phyloP scores from a whole-genome alignment of 2,888 invertebrate genomes.

The Xanthorhoe designata region DNA sequence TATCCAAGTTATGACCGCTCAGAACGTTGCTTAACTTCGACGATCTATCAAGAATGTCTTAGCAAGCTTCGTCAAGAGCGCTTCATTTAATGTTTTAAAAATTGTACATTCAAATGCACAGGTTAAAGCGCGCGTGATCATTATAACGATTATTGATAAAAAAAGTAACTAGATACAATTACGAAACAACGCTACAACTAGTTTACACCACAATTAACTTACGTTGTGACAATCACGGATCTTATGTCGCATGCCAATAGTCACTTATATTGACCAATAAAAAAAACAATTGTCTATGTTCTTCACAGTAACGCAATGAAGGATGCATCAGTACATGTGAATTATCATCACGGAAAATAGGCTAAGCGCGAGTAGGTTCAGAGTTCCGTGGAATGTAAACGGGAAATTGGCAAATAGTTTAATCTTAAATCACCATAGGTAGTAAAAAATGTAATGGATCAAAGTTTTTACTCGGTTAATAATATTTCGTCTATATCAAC shows the following conservation, averaged over 20 bases:
- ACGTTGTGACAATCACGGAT: slow-evolving; percentile 48
- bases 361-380: slow-evolving; percentile 19
- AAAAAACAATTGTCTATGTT: slow-evolving; percentile 50
- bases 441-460: too few species aligned
- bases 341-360: slow-evolving; percentile 63
- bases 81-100: too few species aligned
- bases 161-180: slow-evolving; percentile 21
- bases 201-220: not conserved
- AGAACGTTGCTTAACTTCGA: too few species aligned
- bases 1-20: too few species aligned
- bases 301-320: slow-evolving; percentile 54
- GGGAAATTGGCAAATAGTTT: too few species aligned
- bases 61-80: too few species aligned
- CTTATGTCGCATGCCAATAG: slow-evolving; percentile 49
- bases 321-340: slow-evolving; percentile 70
- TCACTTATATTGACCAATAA: slow-evolving; percentile 31
- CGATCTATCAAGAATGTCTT: too few species aligned
- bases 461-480: too few species aligned
- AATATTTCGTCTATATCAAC: too few species aligned
- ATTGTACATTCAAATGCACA: too few species aligned
- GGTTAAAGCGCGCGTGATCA: too few species aligned
- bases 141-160: not conserved
- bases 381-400: slow-evolving; percentile 21
- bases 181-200: not conserved
- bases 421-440: too few species aligned